Evolutionary conservation across 2,113 vertebrate species (phyloP), one percentile per base, ranked within the genome.

Genomic region (Camelus dromedarius): DNA sequence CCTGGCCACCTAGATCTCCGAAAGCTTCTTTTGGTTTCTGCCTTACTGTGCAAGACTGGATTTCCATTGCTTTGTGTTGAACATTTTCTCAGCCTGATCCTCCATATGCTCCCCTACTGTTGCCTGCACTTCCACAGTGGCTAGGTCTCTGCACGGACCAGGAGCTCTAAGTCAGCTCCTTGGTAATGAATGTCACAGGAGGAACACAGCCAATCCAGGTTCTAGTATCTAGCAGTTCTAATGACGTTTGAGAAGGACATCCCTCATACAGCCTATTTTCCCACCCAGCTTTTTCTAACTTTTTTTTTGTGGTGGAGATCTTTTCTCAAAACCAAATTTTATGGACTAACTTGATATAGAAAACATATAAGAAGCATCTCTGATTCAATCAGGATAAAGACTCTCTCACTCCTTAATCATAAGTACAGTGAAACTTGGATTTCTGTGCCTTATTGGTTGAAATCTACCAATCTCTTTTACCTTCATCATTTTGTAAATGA

Each of bases 61-160:
- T 46, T 73, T 1, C 16, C 6, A n/a, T 5, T 5, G 18, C 9
- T 70, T n/a, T 48, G 2, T 66, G 5, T 1, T 15, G 28, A 54
- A 22, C 1, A 20, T 79, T 67, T 73, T 24, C 8, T 91, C 30
- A 35, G 22, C n/a, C 2, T 2, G 42, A 46, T 1, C 48, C 62
- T 58, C 13, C 2, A 5, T 12, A 46, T 5, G 0, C 1, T 16
- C 50, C 24, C 6, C 9, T 56, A 1, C 0, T 4, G 4, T 56
- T 8, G 11, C 35, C 28, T 48, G 1, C 30, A 10, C 7, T 66
- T 46, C 22, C 26, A 64, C 0, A 46, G 2, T 8, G 13, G 6
- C 12, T 32, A 48, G 7, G 4, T n/a, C 3, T 58, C 1, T 10
- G 62, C 13, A 42, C 3, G 50, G 0, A 72, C 15, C 32, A 84